Percentiles rank a stretch among this genome's conserved stretches.
Conservation (phyloP, 2,888 invertebrate species). For the Synanthedon formicaeformis region DNA sequence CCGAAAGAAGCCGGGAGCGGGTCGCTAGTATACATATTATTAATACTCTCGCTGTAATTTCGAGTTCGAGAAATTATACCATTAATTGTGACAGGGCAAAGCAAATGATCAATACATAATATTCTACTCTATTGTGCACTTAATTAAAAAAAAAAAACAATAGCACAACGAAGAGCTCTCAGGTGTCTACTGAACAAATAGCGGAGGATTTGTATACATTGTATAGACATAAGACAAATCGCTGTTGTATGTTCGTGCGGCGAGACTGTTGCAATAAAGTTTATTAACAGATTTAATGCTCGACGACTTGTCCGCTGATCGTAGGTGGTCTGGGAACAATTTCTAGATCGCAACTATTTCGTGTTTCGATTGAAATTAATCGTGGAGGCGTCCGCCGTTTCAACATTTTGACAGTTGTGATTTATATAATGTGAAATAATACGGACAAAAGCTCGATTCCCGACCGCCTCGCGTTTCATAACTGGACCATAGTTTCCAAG, state of each 20-base stretch:
- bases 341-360: slow-evolving; percentile 1
- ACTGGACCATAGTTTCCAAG: no score
- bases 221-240: background rate
- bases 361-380: background rate
- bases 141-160: no score
- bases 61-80: no score
- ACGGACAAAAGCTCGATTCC: background rate
- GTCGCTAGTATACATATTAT: no score
- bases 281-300: background rate
- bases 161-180: no score
- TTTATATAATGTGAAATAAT: background rate
- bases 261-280: background rate
- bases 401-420: background rate
- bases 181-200: background rate
- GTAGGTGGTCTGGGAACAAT: slow-evolving; percentile 2
- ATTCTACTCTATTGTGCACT: no score
- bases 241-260: background rate
- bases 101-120: no score
- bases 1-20: no score
- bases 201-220: background rate
- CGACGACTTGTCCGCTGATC: background rate
- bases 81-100: no score
- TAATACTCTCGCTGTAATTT: no score
- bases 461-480: background rate
- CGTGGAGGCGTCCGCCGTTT: background rate